Base-by-base conservation (phyloP, 2,113 vertebrate species). In the Onychostoma macrolepis region DNA sequence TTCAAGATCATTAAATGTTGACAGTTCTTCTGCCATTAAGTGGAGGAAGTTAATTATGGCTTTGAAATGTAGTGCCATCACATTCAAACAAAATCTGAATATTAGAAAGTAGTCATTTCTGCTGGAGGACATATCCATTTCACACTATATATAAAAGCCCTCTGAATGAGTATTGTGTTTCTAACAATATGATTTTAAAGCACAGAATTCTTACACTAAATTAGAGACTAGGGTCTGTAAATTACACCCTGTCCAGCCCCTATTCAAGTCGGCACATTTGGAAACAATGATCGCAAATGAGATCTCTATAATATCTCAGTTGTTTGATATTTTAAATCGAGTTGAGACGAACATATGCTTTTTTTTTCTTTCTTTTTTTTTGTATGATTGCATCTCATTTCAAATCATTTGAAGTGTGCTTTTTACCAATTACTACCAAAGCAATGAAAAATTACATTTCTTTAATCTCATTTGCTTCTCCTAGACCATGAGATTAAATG, bases 1-100 rank as follows among this genome's bases (percentile, higher is more conserved):
- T 85, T 81, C 69, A 71, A 41, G 79, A 58, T 69, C 67, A 81
- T 84, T 84, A 84, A 12, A 41, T 75, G 19, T 48, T 84, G 45
- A 65, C 80, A 83, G 83, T 89, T 85, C 7, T 41, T 76, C 56
- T 69, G 74, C 71, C 69, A 75, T 38, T 33, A 75, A 17, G 24
- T 61, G 56, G 41, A 81, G 33, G 69, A 76, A 85, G 58, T 65
- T 87, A 76, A 77, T 45, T 77, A 33, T 76, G 85, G 58, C 50
- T 43, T 43, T 50, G 78, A 65, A 86, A 86, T 50, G 50, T 80
- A 50, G 6, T 36, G 11, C 69, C 65, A 81, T 80, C 30, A 58
- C 45, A 83, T 79, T 53, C 17, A 58, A 80, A 53, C 45, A 2
- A 72, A 84, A 50, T 56, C 5, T 56, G 19, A 72, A 84, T 53